Evolutionary conservation across 2,113 vertebrate species (phyloP), one percentile per base, ranked within the genome.

Genomic region (Uropsilus gracilis): DNA sequence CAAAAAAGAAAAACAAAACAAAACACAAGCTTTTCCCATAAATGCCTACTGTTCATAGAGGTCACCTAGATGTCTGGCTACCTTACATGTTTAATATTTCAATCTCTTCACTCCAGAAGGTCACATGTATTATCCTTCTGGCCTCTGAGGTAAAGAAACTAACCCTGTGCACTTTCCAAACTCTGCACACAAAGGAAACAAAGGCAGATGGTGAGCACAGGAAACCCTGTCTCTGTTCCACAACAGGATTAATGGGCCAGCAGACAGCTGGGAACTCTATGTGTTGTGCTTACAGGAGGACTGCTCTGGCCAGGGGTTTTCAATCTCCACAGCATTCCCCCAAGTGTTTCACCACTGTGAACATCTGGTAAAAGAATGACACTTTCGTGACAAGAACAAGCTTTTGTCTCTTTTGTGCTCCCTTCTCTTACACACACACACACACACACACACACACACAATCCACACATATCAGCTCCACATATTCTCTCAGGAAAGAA

Each of bases 271-370:
- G 63, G 14, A 68, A 68, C 20, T 17, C 7, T 32, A 22, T 8
- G 28, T 5, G 5, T 1, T 44, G 2, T 26, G 28, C 32, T 71
- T 2, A 30, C 0, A 9, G 22, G 44, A 73, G 48, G 28, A 63
- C 22, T 32, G 8, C 2, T 2, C 4, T 28, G 3, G 46, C 20
- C 1, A 14, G 39, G 11, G 8, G n/a, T 37, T 28, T 24, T 24
- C 20, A 3, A 12, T 42, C 32, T 72, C 48, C 16, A 76, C 59
- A 75, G 22, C 53, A 69, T 55, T 24, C 0, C 13, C 32, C 44
- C 10, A 28, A 71, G 32, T 34, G 24, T 2, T 48, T 44, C 24
- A 28, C 2, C 18, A 8, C 0, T 20, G 12, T 44, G 53, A 18
- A 44, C 14, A 69, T 17, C 22, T 50, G 30, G 12, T 44, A 2